Conservation (phyloP, 2,888 invertebrate species). For the Tinea semifulvella region DNA sequence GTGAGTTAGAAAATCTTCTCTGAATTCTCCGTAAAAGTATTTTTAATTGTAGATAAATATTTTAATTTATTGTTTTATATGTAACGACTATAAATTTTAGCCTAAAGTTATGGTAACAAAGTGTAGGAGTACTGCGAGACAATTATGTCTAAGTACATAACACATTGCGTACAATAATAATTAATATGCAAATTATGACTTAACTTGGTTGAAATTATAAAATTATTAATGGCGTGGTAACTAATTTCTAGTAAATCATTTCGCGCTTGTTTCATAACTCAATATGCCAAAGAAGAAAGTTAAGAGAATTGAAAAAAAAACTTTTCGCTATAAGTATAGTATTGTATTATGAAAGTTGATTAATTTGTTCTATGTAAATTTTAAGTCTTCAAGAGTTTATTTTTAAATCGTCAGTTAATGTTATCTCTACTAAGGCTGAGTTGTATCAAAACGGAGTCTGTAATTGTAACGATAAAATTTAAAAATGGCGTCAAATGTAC, state of each 20-base stretch:
- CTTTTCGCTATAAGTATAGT: too few species aligned
- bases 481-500: too few species aligned
- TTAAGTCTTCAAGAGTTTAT: too few species aligned
- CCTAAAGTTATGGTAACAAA: background rate
- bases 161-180: conserved; percentile 1
- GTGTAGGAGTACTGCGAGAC: background rate
- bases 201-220: background rate
- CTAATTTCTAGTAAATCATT: conserved; percentile 5
- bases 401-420: too few species aligned
- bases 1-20: too few species aligned
- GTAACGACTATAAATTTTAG: background rate
- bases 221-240: background rate
- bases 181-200: background rate
- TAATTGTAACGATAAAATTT: too few species aligned
- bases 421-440: too few species aligned
- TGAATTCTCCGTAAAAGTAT: too few species aligned
- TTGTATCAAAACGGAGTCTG: too few species aligned
- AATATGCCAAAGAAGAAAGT: conserved; percentile 1
- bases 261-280: background rate
- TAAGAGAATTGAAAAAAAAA: background rate
- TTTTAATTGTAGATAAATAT: too few species aligned
- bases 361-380: too few species aligned
- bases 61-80: background rate
- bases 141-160: background rate
- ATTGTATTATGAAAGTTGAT: too few species aligned